These are phyloP conservation scores for Psittacus erithacus DNA, from an alignment of 2,113 vertebrate genomes.

Conservation along the genomic window DNA sequence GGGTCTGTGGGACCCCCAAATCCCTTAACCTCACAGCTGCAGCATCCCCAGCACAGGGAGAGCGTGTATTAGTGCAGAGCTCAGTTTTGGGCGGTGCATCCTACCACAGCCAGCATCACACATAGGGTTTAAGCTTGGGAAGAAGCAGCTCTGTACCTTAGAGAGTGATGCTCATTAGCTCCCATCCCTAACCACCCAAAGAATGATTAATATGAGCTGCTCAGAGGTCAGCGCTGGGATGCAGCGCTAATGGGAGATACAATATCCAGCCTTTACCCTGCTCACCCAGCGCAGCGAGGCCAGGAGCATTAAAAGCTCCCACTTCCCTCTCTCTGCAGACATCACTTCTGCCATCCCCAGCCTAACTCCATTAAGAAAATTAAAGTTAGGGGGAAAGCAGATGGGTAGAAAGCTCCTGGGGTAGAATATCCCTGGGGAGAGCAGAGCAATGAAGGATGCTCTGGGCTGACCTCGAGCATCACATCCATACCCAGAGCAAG, in stretches of 20 bases:
- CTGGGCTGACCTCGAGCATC: neutral
- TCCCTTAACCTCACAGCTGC: neutral
- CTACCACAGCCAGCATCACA: neutral
- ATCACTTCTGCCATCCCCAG: neutral
- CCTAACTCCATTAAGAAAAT: slow-evolving; percentile 17
- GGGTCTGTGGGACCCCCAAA: neutral
- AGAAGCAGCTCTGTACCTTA: neutral
- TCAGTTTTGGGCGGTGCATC: neutral
- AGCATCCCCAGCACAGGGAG: rapidly evolving
- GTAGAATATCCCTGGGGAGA: neutral
- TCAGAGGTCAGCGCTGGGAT: neutral
- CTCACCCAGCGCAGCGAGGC: neutral
- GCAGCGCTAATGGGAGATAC: slow-evolving; percentile 32
- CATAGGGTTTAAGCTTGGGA: rapidly evolving
- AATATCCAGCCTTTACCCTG: neutral
- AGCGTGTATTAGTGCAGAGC: neutral
- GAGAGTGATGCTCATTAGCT: neutral
- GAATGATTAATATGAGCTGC: neutral
- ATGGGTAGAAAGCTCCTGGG: neutral
- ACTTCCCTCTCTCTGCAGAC: neutral
- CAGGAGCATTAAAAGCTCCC: neutral
- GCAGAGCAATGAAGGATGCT: neutral
- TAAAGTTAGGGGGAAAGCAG: neutral
- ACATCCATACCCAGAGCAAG: neutral
- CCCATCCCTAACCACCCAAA: neutral